Conservation (phyloP, 1,140 invertebrate genomes). For the Nylanderia fulva region DNA sequence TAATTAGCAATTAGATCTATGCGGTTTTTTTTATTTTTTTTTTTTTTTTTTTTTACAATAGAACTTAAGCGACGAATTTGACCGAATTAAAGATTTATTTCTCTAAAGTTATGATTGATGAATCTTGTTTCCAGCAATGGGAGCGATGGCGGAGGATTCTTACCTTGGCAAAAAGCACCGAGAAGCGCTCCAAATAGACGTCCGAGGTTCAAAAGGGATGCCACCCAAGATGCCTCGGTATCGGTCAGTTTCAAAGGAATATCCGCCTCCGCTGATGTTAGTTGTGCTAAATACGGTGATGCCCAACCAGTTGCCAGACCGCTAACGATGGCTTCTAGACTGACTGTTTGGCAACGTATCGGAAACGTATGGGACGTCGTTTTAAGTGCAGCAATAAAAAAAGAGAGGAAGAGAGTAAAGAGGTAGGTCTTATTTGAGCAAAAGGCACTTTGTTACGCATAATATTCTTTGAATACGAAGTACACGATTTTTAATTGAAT, state of each 20-base stretch:
- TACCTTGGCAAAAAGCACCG: conserved; percentile 81
- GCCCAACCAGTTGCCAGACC: conserved; percentile 83
- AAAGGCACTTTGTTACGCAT: neutral
- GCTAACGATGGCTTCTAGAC: conserved; percentile 77
- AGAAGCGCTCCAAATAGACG: conserved; percentile 78
- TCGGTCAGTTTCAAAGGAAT: conserved; percentile 75
- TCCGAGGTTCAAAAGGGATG: conserved; percentile 82
- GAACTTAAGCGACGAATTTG: neutral
- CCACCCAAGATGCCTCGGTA: conserved; percentile 82
- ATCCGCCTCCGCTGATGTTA: conserved; percentile 75
- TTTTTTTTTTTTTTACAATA: neutral
- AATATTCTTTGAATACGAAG: neutral
- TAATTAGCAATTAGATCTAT: neutral
- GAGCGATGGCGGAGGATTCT: conserved; percentile 38
- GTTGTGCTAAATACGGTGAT: conserved; percentile 83
- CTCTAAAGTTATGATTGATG: conserved; percentile 1
- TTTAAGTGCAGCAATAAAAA: neutral
- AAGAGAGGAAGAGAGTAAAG: too few relatives aligned
- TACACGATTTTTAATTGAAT: neutral
- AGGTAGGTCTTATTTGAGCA: too few relatives aligned
- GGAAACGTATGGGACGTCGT: neutral
- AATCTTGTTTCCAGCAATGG: neutral
- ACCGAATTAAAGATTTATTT: conserved; percentile 1
- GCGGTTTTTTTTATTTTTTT: neutral
- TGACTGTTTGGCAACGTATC: conserved; percentile 70